These are phyloP conservation scores for Hyaena hyaena DNA, from an alignment of 2,113 vertebrate genomes.

Conservation along the genomic window DNA sequence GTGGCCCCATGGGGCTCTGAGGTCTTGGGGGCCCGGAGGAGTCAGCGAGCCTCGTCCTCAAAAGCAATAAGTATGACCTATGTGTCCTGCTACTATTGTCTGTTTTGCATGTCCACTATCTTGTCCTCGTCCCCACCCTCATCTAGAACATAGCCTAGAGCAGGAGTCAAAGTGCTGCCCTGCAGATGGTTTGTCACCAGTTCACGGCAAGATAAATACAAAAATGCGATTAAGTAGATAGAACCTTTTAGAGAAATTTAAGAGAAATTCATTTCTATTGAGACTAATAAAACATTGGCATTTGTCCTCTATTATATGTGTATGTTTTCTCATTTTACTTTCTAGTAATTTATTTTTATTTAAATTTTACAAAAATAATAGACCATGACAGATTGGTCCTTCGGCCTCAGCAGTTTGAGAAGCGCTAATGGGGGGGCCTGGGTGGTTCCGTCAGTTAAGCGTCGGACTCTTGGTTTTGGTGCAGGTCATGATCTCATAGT, in stretches of 20 bases:
- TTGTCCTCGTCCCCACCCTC: neutral
- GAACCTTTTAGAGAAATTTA: neutral
- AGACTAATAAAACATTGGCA: neutral
- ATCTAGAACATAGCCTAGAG: neutral
- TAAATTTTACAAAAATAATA: neutral
- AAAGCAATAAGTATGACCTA: neutral
- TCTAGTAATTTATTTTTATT: slow-evolving; percentile 47
- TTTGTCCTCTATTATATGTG: neutral
- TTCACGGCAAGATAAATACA: neutral
- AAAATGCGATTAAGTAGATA: neutral
- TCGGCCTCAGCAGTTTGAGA: neutral
- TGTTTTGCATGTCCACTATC: neutral
- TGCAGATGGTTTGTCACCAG: neutral
- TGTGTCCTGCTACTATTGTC: neutral
- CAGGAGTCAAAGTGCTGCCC: neutral
- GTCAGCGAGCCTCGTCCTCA: neutral
- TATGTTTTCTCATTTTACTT: slow-evolving; percentile 2
- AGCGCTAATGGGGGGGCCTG: neutral
- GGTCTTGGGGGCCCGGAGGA: neutral
- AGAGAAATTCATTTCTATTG: neutral
- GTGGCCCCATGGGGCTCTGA: neutral
- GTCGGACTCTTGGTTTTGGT: too few relatives aligned
- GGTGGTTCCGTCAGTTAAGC: too few relatives aligned
- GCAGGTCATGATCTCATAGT: too few relatives aligned
- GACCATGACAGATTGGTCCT: neutral